Base-by-base conservation (phyloP, 2,888 invertebrate genomes). In the Orchesellides sinensis region DNA sequence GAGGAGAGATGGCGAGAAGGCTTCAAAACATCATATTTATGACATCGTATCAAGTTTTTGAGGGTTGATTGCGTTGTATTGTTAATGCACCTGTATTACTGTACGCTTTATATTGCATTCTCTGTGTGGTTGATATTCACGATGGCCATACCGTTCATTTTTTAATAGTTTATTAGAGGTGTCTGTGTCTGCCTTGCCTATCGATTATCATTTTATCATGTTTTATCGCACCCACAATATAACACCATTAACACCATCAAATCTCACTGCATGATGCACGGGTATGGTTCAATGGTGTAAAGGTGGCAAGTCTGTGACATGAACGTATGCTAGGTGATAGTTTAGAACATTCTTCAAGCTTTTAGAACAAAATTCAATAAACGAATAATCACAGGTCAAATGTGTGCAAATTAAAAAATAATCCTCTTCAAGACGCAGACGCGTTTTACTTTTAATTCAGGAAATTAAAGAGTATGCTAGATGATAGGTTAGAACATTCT, bases 1-100 rank as follows among this genome's bases (percentile, higher is more conserved):
- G 75, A 75, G 75, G 75, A 52, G 66, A 54, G 66, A 66, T 66
- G 54, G 54, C 54, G 66, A 54, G 66, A 66, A 75, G 54, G 54
- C 75, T 70, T 17, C 40, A 23, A 75, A 75, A 40, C 52, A 32
- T 49, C 29, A 63, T 74, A 75, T 75, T 75, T 66, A 66, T 75
- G 49, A 19, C 21, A 25, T 35, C 59, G 25, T 45, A 69, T 27
- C 70, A 23, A 56, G 70, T 56, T 70, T 70, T 70, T 14, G 8
- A 54, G 52, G 54, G 35, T 65, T 65, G 49, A 23, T 52, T 69
- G 27, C 32, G 5, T 69, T 21, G 45, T 25, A n/a, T 40, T 12
- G 17, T 40, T 21, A 23, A 23, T 14, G 49, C 49, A n/a, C 4
- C 17, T 5, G n/a, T 5, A n/a, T n/a, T n/a, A n/a, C n/a, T n/a